phyloP scores from a whole-genome alignment of 2,888 invertebrate genomes.

The Cryptocephalus primarius region DNA sequence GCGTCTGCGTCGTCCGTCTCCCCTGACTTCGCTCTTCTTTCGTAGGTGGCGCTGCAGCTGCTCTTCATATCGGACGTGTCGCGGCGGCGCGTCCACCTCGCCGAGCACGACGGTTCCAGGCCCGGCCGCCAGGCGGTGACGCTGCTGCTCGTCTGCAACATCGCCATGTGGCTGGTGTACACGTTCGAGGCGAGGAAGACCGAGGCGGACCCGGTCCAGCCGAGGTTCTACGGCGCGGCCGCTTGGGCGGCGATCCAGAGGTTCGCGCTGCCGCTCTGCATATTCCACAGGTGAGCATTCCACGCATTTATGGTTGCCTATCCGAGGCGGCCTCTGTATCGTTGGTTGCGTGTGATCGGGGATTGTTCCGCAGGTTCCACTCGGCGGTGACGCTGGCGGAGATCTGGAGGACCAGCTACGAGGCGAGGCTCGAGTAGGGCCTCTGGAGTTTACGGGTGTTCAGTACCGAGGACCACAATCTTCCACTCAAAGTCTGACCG shows the following conservation, averaged over 20 bases:
- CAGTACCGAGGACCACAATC: no score
- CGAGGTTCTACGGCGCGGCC: conserved; percentile 84
- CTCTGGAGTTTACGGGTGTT: not conserved
- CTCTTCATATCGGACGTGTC: conserved; percentile 89
- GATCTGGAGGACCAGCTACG: conserved; percentile 93
- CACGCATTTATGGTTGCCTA: not conserved
- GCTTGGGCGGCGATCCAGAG: conserved; percentile 91
- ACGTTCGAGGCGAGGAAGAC: conserved; percentile 93
- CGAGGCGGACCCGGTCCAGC: conserved; percentile 82
- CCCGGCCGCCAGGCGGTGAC: conserved; percentile 93
- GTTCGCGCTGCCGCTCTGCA: conserved; percentile 85
- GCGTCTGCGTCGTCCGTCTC: no score
- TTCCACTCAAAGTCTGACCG: no score
- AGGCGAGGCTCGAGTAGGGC: conserved; percentile 74
- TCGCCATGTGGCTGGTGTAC: conserved; percentile 94
- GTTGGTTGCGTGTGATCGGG: not conserved
- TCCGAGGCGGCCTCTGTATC: no score
- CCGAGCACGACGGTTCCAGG: conserved; percentile 87
- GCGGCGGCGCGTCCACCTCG: conserved; percentile 79
- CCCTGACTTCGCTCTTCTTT: not conserved
- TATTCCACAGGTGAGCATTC: conserved; percentile 65
- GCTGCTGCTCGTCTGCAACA: conserved; percentile 88
- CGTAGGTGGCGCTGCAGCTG: conserved; percentile 82
- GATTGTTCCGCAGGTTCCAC: conserved; percentile 63
- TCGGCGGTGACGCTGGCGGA: conserved; percentile 89